These are phyloP conservation scores for Tetramorium parvispinum DNA, from an alignment of 1,140 invertebrate species.

Conservation along the genomic window DNA sequence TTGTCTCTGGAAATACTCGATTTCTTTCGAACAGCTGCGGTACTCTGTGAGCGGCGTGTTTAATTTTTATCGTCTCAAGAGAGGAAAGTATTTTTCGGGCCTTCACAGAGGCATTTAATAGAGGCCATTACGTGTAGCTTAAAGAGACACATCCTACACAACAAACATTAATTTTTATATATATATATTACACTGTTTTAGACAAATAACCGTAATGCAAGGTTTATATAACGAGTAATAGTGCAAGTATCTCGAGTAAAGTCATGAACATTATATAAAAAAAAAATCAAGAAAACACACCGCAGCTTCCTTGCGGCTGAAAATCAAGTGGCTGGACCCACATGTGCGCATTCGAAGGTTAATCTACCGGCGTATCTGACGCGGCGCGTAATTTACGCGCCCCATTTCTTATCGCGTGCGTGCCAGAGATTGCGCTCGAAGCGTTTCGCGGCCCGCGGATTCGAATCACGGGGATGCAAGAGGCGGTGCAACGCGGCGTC, in stretches of 20 bases:
- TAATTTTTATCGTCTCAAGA: not conserved
- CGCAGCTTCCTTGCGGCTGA: not conserved
- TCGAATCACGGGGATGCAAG: not conserved
- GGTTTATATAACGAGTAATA: not conserved
- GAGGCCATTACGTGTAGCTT: no score
- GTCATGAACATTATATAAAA: not conserved
- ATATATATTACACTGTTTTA: not conserved
- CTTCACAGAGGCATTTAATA: not conserved
- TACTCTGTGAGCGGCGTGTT: not conserved
- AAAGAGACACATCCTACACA: not conserved
- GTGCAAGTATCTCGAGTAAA: not conserved
- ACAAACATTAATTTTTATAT: not conserved
- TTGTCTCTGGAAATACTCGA: not conserved
- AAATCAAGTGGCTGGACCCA: not conserved
- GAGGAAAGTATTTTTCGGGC: not conserved
- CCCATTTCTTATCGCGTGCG: slow-evolving; percentile 43
- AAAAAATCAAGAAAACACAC: not conserved
- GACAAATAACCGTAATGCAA: not conserved
- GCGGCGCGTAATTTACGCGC: slow-evolving; percentile 39
- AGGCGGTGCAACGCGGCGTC: not conserved
- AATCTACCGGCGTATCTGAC: slow-evolving; percentile 13
- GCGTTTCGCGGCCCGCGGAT: slow-evolving; percentile 26
- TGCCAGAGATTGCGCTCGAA: slow-evolving; percentile 22
- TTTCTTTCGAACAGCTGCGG: not conserved
- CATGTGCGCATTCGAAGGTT: slow-evolving; percentile 3